These are phyloP conservation scores for Myrmophylax atrothorax DNA, from an alignment of 2,113 vertebrate species.

Conservation along the genomic window DNA sequence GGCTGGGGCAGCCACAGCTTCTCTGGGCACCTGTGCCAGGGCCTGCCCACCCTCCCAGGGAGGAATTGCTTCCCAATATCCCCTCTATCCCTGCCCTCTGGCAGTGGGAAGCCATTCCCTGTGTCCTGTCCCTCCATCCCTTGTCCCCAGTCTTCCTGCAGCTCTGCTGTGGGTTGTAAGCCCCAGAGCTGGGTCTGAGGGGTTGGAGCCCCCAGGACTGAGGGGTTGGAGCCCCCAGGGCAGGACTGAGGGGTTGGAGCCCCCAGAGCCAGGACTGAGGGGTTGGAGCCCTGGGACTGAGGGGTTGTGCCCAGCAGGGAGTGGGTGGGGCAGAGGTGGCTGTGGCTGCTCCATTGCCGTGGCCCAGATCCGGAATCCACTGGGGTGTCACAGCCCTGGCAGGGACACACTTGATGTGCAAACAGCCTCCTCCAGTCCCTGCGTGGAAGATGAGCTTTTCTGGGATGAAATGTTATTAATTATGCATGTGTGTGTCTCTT, in stretches of 20 bases:
- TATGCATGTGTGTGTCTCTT: conserved; percentile 22
- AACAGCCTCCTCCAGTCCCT: conserved; percentile 28
- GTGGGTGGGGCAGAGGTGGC: background rate
- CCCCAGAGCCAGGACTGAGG: background rate
- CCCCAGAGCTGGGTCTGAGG: background rate
- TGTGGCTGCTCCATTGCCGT: background rate
- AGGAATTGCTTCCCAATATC: background rate
- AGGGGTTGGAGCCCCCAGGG: too few species aligned
- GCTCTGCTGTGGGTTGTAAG: background rate
- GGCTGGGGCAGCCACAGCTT: background rate
- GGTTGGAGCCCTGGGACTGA: background rate
- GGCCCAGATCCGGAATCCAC: background rate
- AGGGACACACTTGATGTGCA: conserved; percentile 15
- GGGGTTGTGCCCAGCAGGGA: background rate
- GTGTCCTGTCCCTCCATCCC: background rate
- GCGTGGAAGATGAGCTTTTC: conserved; percentile 41
- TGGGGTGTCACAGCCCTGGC: background rate
- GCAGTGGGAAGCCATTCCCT: background rate
- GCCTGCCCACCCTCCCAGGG: background rate
- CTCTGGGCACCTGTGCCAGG: background rate
- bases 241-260: too few species aligned
- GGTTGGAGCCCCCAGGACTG: too few species aligned
- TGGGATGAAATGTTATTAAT: conserved; percentile 58
- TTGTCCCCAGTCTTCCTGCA: background rate
- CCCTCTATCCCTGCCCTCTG: background rate